Evolutionary conservation across 2,797 vertebrate species (phyloP), one percentile per base, ranked within the genome.

Genomic region (Acestrorhynchus altus): DNA sequence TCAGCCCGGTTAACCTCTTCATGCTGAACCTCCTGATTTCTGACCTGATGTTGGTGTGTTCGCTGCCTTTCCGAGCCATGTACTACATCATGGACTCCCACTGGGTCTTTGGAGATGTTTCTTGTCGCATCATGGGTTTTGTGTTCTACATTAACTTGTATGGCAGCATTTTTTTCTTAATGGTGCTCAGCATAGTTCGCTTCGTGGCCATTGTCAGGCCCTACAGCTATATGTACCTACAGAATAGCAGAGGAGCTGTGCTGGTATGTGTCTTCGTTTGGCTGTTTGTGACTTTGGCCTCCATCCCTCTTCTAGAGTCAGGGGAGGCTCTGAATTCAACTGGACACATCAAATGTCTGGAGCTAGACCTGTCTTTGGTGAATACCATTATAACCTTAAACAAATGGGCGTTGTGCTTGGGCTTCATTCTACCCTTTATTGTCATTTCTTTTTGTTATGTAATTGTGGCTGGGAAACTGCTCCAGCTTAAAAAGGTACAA

Each of bases 81-180:
- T 95, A 95, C 83, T 95, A 92, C 52, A 80, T 94, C 9, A 68
- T 87, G 83, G 56, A 86, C 13, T 91, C 85, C 0, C 1, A 0
- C 0, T 95, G 93, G 94, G 54, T 88, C 66, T 94, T 93, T 74
- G 90, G 93, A 1, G 90, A 93, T 20, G 0, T 80, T 1, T 0
- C 67, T 16, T 94, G 94, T 87, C 90, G 92, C 75, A 78, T 94
- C 61, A 84, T 92, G 83, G 92, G 91, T 13, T 95, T 91, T 12
- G 77, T 85, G n/a, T 80, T 94, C 40, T 94, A 95, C 0, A 80
- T 92, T 70, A 95, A 94, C 76, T 94, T 94, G 92, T 95, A 95
- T 22, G 86, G 92, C 80, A 94, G 93, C 84, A 90, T 95, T 82
- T 95, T 93, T 63, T 94, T 95, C 77, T 86, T 95, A 63, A 89